Evolutionary conservation across 2,113 vertebrate genomes (phyloP).

Genomic region (Jacana jacana): DNA sequence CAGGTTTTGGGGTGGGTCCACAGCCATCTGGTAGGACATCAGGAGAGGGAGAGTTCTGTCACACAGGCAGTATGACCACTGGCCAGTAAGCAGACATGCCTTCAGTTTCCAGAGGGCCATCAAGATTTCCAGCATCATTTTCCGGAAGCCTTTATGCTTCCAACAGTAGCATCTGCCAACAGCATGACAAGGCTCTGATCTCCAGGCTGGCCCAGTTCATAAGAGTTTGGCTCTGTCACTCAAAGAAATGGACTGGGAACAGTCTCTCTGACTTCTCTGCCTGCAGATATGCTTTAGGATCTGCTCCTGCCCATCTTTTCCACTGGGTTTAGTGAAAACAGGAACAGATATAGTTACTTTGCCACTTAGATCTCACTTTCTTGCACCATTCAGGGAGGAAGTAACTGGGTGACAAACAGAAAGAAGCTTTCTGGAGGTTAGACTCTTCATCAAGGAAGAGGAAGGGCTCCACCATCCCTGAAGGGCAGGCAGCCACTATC

Average conservation of each 20-base stretch:
- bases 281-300: neutral
- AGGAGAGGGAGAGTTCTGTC: neutral
- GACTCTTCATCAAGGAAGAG: neutral
- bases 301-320: neutral
- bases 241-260: neutral
- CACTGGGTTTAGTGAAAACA: neutral
- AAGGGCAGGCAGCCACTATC: neutral
- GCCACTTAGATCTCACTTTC: neutral
- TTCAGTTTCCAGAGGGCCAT: neutral
- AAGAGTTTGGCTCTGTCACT: neutral
- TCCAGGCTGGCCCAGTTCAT: neutral
- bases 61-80: neutral
- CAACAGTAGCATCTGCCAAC: neutral
- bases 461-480: neutral
- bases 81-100: neutral
- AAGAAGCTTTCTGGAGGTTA: neutral
- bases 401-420: neutral
- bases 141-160: neutral
- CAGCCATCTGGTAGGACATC: neutral
- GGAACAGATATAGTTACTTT: neutral
- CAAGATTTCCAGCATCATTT: neutral
- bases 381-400: neutral
- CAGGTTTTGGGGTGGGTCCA: neutral
- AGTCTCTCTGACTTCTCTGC: neutral
- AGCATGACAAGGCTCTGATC: neutral